Evolutionary conservation across 2,888 invertebrate genomes (phyloP).

Genomic region (Hyalella azteca): DNA sequence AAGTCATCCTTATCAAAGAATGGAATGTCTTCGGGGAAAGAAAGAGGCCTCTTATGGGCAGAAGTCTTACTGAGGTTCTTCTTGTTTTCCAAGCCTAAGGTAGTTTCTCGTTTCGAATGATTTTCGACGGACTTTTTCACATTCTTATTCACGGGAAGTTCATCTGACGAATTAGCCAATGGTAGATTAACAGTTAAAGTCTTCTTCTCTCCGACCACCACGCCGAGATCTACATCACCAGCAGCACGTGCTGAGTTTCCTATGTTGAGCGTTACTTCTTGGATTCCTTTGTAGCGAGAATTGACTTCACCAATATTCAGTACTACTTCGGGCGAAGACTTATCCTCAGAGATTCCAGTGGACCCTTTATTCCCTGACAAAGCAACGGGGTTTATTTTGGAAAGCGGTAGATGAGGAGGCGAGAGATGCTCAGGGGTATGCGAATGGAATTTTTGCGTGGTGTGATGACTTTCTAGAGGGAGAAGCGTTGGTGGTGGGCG

Average conservation of each 20-base stretch:
- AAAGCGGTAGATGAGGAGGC: neutral
- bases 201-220: neutral
- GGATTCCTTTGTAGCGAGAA: neutral
- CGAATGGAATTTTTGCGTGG: neutral
- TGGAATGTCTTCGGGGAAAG: slow-evolving; percentile 17
- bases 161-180: neutral
- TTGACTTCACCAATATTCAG: slow-evolving; percentile 3
- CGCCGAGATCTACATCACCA: neutral
- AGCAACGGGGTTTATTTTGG: neutral
- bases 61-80: neutral
- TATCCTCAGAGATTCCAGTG: neutral
- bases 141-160: neutral
- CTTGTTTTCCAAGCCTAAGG: neutral
- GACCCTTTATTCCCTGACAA: neutral
- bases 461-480: neutral
- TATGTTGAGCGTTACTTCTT: slow-evolving; percentile 5
- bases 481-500: neutral
- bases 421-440: neutral
- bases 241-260: neutral
- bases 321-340: neutral
- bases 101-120: neutral
- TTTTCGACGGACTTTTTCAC: neutral
- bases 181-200: slow-evolving; percentile 1
- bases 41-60: slow-evolving; percentile 18
- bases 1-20: slow-evolving; percentile 19